Percentiles rank a stretch among this genome's conserved stretches.
phyloP scores from a whole-genome alignment of 2,888 invertebrate genomes.

The Eupithecia insigniata region DNA sequence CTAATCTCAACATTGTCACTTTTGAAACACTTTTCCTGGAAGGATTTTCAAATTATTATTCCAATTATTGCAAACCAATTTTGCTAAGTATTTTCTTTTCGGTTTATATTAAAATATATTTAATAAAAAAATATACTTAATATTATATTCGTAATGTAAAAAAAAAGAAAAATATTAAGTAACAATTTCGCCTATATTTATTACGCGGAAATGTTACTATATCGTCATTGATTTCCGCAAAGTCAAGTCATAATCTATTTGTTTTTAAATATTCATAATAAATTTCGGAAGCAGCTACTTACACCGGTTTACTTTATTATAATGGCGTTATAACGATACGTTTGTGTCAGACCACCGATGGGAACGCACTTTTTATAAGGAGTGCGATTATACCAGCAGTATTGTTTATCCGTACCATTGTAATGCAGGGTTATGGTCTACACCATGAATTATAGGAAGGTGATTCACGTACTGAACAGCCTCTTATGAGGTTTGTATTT shows the following conservation, averaged over 20 bases:
- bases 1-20: constrained; percentile 50
- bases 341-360: constrained; percentile 18
- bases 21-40: neutral
- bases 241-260: neutral
- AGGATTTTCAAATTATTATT: neutral
- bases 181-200: no score
- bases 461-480: constrained; percentile 6
- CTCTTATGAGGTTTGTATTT: neutral
- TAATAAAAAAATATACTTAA: neutral
- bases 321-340: constrained; percentile 7
- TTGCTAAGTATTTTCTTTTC: neutral
- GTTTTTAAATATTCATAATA: neutral
- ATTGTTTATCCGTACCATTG: constrained; percentile 24
- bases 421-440: neutral
- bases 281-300: neutral
- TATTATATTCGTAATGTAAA: no score
- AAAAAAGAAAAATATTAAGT: neutral
- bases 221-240: neutral
- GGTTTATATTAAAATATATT: neutral
- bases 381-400: constrained; percentile 11
- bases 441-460: constrained; percentile 10
- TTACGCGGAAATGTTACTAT: no score
- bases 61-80: neutral
- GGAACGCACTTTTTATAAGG: constrained; percentile 21
- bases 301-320: neutral